Evolutionary conservation across 2,113 vertebrate species (phyloP).

Genomic region (Rhynchomys soricoides): DNA sequence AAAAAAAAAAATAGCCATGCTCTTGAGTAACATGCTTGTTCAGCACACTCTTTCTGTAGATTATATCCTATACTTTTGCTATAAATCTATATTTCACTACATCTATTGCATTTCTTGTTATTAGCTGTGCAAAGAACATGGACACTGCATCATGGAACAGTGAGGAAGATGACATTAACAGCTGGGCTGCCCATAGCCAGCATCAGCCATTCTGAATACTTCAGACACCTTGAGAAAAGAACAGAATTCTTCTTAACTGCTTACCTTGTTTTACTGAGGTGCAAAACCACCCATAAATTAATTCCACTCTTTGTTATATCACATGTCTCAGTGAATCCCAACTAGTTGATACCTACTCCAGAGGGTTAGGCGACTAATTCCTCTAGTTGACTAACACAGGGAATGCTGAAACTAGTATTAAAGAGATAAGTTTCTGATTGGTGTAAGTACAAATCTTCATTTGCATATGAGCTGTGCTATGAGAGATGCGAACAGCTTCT

Average conservation of each 20-base stretch:
- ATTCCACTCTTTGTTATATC: background rate
- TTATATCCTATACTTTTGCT: background rate
- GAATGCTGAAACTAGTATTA: no score
- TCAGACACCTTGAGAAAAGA: background rate
- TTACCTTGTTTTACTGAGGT: background rate
- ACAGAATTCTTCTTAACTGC: background rate
- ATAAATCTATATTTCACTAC: background rate
- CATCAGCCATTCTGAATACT: background rate
- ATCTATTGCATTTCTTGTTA: background rate
- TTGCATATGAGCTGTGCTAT: background rate
- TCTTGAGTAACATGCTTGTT: background rate
- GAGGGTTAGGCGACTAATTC: background rate
- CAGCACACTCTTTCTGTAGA: background rate
- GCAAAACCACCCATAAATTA: background rate
- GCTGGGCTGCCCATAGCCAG: background rate
- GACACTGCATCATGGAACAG: no score
- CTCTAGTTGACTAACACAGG: background rate
- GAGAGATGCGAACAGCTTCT: background rate
- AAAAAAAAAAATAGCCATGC: background rate
- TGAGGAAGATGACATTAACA: background rate
- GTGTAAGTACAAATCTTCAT: background rate
- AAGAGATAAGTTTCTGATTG: background rate
- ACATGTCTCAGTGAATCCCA: background rate
- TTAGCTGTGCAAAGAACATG: background rate
- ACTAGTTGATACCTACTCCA: no score